These are phyloP conservation scores for Eclectus roratus DNA, from an alignment of 2,113 vertebrate species.

Conservation along the genomic window DNA sequence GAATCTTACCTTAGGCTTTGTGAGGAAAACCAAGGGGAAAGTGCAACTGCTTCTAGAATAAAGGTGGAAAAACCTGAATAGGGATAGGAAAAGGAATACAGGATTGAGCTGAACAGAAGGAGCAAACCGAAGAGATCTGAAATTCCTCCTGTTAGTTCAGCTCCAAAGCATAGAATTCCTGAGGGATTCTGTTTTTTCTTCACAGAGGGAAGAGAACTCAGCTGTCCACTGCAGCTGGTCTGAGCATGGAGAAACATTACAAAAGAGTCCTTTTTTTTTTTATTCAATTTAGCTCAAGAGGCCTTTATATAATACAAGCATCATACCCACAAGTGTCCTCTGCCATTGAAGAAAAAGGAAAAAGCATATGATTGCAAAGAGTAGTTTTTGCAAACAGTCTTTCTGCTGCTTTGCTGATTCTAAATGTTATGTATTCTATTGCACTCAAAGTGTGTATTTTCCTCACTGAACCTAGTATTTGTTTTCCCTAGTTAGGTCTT, in stretches of 20 bases:
- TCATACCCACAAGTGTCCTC: neutral
- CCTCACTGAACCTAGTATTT: neutral
- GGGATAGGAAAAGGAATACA: neutral
- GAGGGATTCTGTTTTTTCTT: neutral
- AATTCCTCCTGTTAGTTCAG: neutral
- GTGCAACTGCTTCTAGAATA: neutral
- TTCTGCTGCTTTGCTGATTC: conserved; percentile 48
- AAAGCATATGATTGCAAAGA: conserved; percentile 23
- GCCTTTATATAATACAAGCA: neutral
- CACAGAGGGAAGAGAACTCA: neutral
- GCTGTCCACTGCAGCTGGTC: neutral
- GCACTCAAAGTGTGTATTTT: neutral
- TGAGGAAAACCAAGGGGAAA: neutral
- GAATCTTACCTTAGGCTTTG: neutral
- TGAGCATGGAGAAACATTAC: neutral
- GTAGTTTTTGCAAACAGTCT: conserved; percentile 30
- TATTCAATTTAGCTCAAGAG: neutral
- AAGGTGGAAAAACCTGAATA: neutral
- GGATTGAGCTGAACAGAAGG: neutral
- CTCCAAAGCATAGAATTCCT: neutral
- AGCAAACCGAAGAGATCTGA: neutral
- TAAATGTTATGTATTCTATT: neutral
- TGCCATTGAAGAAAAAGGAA: conserved; percentile 17
- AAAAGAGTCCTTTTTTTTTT: neutral
- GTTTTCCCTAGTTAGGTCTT: neutral